These are phyloP conservation scores for Latrodectus geometricus DNA, from an alignment of 1,140 invertebrate genomes.

Conservation along the genomic window DNA sequence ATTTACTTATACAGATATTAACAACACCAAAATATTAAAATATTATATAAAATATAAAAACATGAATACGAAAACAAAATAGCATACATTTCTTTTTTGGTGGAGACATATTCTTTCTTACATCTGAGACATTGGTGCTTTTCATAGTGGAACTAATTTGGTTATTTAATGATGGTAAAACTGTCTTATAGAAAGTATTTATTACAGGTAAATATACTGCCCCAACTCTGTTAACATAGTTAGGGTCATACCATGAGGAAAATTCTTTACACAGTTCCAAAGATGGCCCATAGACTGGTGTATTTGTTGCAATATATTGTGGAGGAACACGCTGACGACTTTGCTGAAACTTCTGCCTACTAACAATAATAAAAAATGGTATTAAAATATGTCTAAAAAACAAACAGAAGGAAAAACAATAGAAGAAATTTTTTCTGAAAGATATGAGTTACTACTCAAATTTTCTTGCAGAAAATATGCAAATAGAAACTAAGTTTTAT, in stretches of 20 bases:
- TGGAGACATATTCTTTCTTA: too few relatives aligned
- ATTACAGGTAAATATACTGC: too few relatives aligned
- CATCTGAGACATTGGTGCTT: too few relatives aligned
- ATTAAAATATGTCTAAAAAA: neutral
- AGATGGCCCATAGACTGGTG: neutral
- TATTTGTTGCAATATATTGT: neutral
- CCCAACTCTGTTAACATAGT: neutral
- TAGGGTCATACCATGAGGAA: neutral
- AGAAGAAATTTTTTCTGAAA: too few relatives aligned
- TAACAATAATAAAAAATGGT: neutral
- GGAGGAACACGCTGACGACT: neutral
- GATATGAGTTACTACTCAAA: neutral
- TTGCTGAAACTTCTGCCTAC: neutral
- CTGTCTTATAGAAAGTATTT: too few relatives aligned
- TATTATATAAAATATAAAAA: too few relatives aligned
- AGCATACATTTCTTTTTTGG: too few relatives aligned
- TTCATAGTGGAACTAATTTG: too few relatives aligned
- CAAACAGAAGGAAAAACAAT: neutral
- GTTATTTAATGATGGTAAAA: too few relatives aligned
- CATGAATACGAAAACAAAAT: too few relatives aligned
- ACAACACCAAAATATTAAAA: too few relatives aligned
- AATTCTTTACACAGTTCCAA: neutral
- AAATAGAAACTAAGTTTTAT: neutral
- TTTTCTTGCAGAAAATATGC: neutral
- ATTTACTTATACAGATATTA: too few relatives aligned